Base-by-base conservation (phyloP, 2,113 vertebrate species). In the Nansenia antarctica region DNA sequence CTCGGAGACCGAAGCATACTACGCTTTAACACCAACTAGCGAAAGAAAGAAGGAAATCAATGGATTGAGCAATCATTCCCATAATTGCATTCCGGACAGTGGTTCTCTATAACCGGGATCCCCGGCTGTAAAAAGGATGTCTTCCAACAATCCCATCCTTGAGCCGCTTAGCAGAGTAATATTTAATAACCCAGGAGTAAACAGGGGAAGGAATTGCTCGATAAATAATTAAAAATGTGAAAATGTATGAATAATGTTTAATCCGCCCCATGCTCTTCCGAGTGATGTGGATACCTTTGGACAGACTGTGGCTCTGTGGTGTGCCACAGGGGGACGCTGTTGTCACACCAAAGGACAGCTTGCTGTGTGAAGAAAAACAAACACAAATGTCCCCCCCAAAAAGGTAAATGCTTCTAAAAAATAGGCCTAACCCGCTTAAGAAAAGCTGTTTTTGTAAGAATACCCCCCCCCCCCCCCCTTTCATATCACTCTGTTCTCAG, bases 201-300 rank as follows among this genome's bases (percentile, higher is more conserved):
- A 90, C 85, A 90, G 81, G 77, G 80, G 7, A 69, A 89, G 86
- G 85, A 89, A 90, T 84, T 85, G 84, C 86, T 89, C 74, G 62
- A 86, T 91, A 90, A 92, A 92, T 91, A 89, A 92, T 91, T 91
- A 85, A 91, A 85, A 73, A 39, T n/a, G n/a, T n/a, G n/a, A 73
- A 85, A 92, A 86, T 90, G 80, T 89, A 91, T 91, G 86, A 91
- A 88, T 90, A 85, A 90, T 88, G 71, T 79, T 77, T 86, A 85
- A 91, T 90, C 85, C 82, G 80, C 83, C 85, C 79, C 70, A 70
- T 81, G 76, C 75, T 87, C 86, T 78, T 78, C 11, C 39, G 85
- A 86, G 82, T 89, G 82, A 87, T 65, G 79, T 83, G 71, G n/a
- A 82, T 77, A 81, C 81, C 82, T 65, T 45, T 66, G 75, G 82